These are phyloP conservation scores for Benthosema pterotum DNA, from an alignment of 2,797 vertebrate genomes.

Conservation along the genomic window DNA sequence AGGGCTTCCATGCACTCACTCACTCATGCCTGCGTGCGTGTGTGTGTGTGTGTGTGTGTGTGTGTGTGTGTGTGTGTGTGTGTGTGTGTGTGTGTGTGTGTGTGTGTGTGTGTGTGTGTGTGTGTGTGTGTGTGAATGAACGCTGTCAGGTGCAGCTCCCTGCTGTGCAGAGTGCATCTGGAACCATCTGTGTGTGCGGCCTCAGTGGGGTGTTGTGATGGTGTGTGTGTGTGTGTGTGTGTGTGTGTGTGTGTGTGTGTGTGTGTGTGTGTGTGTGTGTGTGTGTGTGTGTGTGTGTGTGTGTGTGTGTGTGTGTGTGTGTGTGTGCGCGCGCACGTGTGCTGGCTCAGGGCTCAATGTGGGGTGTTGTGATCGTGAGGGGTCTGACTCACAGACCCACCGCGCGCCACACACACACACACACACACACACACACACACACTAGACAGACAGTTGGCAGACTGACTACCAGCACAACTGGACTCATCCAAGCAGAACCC, in stretches of 20 bases:
- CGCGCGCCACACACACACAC: neutral
- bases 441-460: conserved; percentile 73
- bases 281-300: too few relatives aligned
- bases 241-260: too few relatives aligned
- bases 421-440: conserved; percentile 63
- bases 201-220: conserved; percentile 57
- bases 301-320: too few relatives aligned
- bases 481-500: conserved; percentile 75
- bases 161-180: conserved; percentile 80
- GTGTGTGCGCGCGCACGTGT: too few relatives aligned
- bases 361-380: too few relatives aligned
- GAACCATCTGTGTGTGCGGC: conserved; percentile 79
- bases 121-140: conserved; percentile 67
- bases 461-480: conserved; percentile 76
- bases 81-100: conserved; percentile 53
- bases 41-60: conserved; percentile 10
- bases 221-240: too few relatives aligned
- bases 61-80: conserved; percentile 54
- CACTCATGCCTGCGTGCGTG: neutral
- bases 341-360: too few relatives aligned
- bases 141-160: conserved; percentile 78
- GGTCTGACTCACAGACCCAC: too few relatives aligned
- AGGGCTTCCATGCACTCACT: neutral
- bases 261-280: too few relatives aligned
- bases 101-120: conserved; percentile 47